A percentile compares a stretch with the other conserved stretches of the same genome.
Conservation (phyloP, 2,888 invertebrate genomes). For the Chrysopilus asiliformis region DNA sequence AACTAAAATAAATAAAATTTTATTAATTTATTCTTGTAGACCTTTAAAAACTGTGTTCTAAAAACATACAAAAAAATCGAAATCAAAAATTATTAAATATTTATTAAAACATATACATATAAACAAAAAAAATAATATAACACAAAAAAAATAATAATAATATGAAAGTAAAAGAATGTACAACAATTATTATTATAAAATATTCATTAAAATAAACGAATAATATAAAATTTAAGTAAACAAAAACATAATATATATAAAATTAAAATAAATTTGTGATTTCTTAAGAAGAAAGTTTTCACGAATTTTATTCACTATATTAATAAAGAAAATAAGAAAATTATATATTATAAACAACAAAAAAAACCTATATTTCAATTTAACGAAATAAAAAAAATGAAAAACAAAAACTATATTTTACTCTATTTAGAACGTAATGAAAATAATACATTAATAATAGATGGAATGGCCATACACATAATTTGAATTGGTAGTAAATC, state of each 20-base stretch:
- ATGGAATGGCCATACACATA: not conserved
- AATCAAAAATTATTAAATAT: too few species aligned
- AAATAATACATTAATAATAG: not conserved
- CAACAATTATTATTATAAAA: slow-evolving; percentile 2
- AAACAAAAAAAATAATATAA: slow-evolving; percentile 1
- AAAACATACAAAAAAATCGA: too few species aligned
- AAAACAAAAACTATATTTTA: not conserved
- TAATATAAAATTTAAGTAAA: slow-evolving; percentile 1
- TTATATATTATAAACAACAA: too few species aligned
- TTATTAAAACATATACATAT: too few species aligned
- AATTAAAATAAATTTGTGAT: not conserved
- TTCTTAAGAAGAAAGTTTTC: not conserved
- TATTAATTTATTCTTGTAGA: slow-evolving; percentile 1
- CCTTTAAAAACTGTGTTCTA: slow-evolving; percentile 6
- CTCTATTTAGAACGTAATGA: not conserved
- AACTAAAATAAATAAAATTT: too few species aligned
- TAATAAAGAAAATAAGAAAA: not conserved
- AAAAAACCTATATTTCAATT: too few species aligned
- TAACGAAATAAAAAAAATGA: not conserved
- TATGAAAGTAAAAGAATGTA: slow-evolving; percentile 2
- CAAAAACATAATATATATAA: not conserved
- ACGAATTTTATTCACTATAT: not conserved
- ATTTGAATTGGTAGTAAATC: too few species aligned
- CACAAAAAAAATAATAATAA: slow-evolving; percentile 2
- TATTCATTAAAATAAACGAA: slow-evolving; percentile 2